Conservation (phyloP, 2,797 vertebrate species). For the Mus minutoides region DNA sequence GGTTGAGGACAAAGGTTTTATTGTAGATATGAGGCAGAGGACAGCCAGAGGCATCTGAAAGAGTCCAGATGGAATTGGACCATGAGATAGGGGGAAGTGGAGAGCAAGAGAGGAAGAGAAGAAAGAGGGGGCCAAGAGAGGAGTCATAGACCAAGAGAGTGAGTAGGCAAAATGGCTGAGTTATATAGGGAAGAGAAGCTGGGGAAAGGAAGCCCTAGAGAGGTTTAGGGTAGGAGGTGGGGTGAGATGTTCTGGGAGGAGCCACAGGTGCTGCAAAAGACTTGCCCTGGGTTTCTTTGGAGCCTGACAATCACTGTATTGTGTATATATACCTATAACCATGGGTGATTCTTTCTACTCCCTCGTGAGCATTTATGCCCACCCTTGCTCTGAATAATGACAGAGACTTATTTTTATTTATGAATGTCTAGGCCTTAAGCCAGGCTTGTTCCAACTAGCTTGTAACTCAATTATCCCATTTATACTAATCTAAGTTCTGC, state of each 20-base stretch:
- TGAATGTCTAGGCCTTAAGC: background rate
- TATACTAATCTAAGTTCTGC: background rate
- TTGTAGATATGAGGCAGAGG: background rate
- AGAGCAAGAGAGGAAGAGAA: too few species aligned
- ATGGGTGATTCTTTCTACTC: background rate
- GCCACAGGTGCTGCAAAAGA: background rate
- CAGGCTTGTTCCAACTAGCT: background rate
- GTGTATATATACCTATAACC: too few species aligned
- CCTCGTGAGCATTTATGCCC: background rate
- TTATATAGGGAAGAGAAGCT: background rate
- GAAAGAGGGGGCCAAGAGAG: background rate
- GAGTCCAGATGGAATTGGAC: background rate
- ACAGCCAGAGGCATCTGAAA: background rate
- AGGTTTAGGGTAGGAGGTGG: background rate
- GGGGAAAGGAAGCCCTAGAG: background rate
- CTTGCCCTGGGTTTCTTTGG: background rate
- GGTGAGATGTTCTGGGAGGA: background rate
- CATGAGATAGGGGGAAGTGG: background rate
- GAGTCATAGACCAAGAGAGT: background rate
- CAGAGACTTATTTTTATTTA: background rate
- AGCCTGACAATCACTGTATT: background rate
- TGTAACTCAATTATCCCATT: background rate
- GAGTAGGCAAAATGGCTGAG: background rate
- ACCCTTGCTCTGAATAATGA: background rate
- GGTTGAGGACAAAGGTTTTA: too few species aligned